These are phyloP conservation scores for Diceros bicornis DNA, from an alignment of 2,797 vertebrate species.

Conservation along the genomic window DNA sequence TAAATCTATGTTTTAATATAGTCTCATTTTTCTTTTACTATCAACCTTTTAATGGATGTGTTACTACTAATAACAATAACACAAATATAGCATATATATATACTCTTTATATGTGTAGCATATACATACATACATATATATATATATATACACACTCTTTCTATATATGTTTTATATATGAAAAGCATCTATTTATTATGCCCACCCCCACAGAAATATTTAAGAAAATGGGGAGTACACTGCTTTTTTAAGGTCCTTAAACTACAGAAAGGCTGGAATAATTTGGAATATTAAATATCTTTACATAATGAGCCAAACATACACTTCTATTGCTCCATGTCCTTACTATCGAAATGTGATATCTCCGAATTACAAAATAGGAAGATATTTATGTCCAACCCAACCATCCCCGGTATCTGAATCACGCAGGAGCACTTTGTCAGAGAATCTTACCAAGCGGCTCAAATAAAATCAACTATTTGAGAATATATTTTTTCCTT, in stretches of 20 bases:
- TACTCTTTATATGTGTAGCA: no score
- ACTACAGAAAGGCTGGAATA: constrained; percentile 11
- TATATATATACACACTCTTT: no score
- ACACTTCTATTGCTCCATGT: not conserved
- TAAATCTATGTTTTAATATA: not conserved
- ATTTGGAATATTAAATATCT: constrained; percentile 56
- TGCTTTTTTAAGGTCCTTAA: constrained; percentile 26
- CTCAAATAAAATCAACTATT: constrained; percentile 24
- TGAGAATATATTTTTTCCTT: not conserved
- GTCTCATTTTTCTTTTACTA: constrained; percentile 3
- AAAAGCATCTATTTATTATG: not conserved
- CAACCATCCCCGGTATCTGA: constrained; percentile 35
- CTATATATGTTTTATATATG: no score
- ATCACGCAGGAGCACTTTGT: constrained; percentile 68
- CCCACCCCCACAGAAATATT: not conserved
- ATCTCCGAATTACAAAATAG: constrained; percentile 57
- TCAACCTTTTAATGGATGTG: not conserved
- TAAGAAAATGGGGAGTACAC: not conserved
- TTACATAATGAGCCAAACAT: constrained; percentile 13
- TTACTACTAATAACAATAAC: not conserved
- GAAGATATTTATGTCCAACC: constrained; percentile 73
- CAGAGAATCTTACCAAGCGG: constrained; percentile 50
- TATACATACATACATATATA: no score
- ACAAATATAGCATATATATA: not conserved
- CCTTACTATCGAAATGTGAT: constrained; percentile 39